Evolutionary conservation across 2,888 invertebrate genomes (phyloP), one percentile per base, ranked within the genome.

Genomic region (Idaea straminata): DNA sequence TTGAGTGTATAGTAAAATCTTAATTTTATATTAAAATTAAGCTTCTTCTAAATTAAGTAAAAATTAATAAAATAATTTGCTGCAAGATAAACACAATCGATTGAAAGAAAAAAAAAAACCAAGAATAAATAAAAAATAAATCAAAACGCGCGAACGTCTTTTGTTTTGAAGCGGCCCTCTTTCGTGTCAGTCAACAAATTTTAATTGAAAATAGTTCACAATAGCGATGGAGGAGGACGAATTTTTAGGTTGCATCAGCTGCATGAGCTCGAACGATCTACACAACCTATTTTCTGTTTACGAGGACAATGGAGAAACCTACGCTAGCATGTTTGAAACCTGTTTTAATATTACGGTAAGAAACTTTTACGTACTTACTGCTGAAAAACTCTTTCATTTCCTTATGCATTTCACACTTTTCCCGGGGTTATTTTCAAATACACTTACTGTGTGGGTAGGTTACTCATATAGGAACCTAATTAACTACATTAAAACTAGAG

Each of bases 181-280:
- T 81, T 83, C 69, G 77, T 72, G 63, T 25, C 62, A 66, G 2
- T 73, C 69, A 47, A 75, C 64, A 68, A 63, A 72, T 68, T 66
- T 69, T 64, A 67, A 66, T 71, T 75, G 69, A 71, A 72, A 73
- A 69, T 71, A 75, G 59, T 59, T 59, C 59, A 59, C 59, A 72
- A 69, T 69, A 71, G 47, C 47, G 77, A 87, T 86, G 84, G 87
- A 84, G 83, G 90, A 89, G 75, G 88, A 90, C 70, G 88, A 90
- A 78, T 88, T 88, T 81, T 83, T 89, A 89, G 91, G 92, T 91
- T 92, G 92, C 76, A 90, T 92, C 82, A 87, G 89, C 83, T 92
- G 92, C 82, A 89, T 89, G 89, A 83, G 85, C 80, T 86, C 89
- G 64, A 88, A 79, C 67, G 86, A 91, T 87, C 89, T 92, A 84